Evolutionary conservation across 2,797 vertebrate genomes (phyloP).

Genomic region (Periparus ater): DNA sequence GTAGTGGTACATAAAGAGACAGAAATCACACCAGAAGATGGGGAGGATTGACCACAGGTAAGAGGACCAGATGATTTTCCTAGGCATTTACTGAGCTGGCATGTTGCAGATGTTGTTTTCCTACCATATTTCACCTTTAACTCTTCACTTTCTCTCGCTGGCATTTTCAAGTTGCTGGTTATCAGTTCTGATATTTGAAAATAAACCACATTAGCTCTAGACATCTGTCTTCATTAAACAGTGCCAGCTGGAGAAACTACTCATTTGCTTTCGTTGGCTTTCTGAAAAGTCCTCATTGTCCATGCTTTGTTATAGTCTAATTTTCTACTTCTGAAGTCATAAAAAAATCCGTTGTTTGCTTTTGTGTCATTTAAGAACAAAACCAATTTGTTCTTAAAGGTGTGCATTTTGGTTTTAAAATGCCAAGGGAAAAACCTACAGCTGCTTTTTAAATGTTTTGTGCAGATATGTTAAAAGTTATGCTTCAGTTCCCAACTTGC

Average conservation of each 20-base stretch:
- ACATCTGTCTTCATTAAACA: background rate
- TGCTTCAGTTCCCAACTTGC: constrained; percentile 8
- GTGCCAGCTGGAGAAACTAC: constrained; percentile 65
- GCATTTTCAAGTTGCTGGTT: constrained; percentile 27
- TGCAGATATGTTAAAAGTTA: background rate
- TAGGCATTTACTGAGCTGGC: constrained; percentile 70
- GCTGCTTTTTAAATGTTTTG: background rate
- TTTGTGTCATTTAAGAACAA: constrained; percentile 46
- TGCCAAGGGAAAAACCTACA: background rate
- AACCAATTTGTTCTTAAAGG: constrained; percentile 53
- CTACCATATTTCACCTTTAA: constrained; percentile 64
- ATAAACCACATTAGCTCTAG: background rate
- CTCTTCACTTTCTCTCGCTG: constrained; percentile 69
- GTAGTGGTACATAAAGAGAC: constrained; percentile 99
- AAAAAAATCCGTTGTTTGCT: constrained; percentile 28
- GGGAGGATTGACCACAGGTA: constrained; percentile 97
- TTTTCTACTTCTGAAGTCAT: constrained; percentile 15
- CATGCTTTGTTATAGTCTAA: background rate
- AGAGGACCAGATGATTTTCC: constrained; percentile 77
- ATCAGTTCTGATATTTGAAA: background rate
- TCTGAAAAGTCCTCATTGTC: constrained; percentile 16
- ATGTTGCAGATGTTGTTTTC: constrained; percentile 74
- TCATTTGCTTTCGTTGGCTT: constrained; percentile 51
- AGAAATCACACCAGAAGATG: constrained; percentile 96
- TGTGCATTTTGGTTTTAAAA: constrained; percentile 36